Evolutionary conservation across 37 sponge, comb jelly and placozoan genomes (phyloP).

Genomic region (Agelas oroides): DNA sequence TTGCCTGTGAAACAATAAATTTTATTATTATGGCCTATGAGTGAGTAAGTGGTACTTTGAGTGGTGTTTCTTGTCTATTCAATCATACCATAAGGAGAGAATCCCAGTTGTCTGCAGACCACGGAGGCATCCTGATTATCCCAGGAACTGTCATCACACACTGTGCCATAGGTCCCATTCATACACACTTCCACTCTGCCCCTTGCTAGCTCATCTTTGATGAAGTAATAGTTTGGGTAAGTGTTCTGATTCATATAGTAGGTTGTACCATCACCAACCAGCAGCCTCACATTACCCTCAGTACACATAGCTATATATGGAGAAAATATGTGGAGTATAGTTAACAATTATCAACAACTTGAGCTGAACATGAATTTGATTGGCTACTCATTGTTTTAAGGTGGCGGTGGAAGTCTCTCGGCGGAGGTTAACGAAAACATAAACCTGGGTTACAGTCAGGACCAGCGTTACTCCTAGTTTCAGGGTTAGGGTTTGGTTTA

Average conservation of each 20-base stretch:
- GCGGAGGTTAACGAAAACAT: no score
- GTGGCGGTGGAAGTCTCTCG: no score
- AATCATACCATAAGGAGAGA: conserved; percentile 64
- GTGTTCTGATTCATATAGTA: conserved; percentile 13
- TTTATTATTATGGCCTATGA: no score
- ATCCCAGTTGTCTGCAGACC: conserved; percentile 44
- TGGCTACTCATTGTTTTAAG: no score
- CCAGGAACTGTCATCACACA: conserved; percentile 47
- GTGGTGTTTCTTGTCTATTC: not conserved
- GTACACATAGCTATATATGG: conserved; percentile 6
- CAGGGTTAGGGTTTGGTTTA: no score
- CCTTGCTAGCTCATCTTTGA: conserved; percentile 28
- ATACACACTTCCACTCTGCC: conserved; percentile 59
- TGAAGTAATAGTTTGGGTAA: conserved; percentile 16
- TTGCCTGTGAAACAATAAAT: no score
- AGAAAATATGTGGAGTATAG: not conserved
- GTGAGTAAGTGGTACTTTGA: no score
- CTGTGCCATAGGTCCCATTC: conserved; percentile 36
- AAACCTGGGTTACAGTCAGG: no score
- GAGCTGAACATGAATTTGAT: no score
- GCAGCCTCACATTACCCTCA: conserved; percentile 27
- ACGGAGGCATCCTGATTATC: conserved; percentile 46
- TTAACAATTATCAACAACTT: not conserved
- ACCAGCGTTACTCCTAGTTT: no score
- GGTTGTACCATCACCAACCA: not conserved